Evolutionary conservation across 2,113 vertebrate species (phyloP).

Genomic region (Phocoena sinus): DNA sequence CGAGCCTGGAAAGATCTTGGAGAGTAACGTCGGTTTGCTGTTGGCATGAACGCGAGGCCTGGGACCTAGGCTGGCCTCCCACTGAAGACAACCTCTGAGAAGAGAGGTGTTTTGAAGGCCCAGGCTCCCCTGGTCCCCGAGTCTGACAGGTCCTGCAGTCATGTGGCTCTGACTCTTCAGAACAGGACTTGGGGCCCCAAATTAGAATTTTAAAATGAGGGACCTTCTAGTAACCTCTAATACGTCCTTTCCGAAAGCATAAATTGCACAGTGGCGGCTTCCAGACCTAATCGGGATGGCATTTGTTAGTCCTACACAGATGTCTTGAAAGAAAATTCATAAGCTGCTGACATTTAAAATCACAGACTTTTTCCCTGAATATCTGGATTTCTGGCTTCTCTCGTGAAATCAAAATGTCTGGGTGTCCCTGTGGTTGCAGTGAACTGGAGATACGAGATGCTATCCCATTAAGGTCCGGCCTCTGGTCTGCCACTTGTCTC

Average conservation of each 20-base stretch:
- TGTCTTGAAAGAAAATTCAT: background rate
- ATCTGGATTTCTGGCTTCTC: background rate
- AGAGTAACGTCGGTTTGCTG: background rate
- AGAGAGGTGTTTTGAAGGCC: background rate
- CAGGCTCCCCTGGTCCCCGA: background rate
- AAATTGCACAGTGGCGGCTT: background rate
- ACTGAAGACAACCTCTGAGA: background rate
- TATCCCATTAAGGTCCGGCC: background rate
- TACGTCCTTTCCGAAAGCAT: background rate
- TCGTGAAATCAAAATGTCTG: background rate
- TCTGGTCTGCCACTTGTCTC: background rate
- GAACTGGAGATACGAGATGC: background rate
- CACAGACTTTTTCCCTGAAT: background rate
- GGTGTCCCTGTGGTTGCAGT: background rate
- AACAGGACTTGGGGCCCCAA: background rate
- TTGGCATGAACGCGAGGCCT: background rate
- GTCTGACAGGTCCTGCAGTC: background rate
- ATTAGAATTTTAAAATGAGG: background rate
- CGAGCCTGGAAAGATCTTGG: background rate
- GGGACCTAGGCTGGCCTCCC: background rate
- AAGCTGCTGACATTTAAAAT: background rate
- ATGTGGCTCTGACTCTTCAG: background rate
- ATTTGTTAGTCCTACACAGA: background rate
- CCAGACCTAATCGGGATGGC: background rate
- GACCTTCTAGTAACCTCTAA: background rate